Conservation (phyloP, 2,113 vertebrate species). For the Numida meleagris region DNA sequence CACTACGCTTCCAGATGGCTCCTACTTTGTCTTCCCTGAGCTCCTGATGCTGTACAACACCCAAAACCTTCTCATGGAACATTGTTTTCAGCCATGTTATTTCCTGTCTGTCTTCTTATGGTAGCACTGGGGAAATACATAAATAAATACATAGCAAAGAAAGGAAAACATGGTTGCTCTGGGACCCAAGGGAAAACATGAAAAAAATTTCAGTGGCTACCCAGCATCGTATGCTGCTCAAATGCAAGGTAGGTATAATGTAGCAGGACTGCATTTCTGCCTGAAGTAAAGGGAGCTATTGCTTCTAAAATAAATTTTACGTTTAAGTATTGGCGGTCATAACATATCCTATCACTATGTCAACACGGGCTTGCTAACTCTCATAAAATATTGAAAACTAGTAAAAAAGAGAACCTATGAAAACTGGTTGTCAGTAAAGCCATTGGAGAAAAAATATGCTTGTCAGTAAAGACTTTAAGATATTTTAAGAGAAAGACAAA, state of each 20-base stretch:
- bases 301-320: constrained; percentile 2
- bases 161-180: neutral
- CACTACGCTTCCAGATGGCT: neutral
- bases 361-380: neutral
- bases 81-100: neutral
- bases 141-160: neutral
- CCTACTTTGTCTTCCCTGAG: neutral
- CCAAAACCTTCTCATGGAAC: neutral
- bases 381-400: constrained; percentile 12
- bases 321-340: neutral
- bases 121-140: neutral
- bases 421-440: constrained; percentile 16
- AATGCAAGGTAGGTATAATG: neutral
- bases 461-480: neutral
- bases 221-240: neutral
- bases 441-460: neutral
- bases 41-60: neutral
- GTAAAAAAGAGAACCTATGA: neutral
- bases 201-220: neutral
- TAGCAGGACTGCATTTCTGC: neutral
- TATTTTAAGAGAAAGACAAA: neutral
- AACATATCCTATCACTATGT: neutral
- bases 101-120: neutral
- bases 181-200: neutral
- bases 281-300: neutral